Evolutionary conservation across 2,888 invertebrate genomes (phyloP).

Genomic region (Melangyna quadrimaculata): DNA sequence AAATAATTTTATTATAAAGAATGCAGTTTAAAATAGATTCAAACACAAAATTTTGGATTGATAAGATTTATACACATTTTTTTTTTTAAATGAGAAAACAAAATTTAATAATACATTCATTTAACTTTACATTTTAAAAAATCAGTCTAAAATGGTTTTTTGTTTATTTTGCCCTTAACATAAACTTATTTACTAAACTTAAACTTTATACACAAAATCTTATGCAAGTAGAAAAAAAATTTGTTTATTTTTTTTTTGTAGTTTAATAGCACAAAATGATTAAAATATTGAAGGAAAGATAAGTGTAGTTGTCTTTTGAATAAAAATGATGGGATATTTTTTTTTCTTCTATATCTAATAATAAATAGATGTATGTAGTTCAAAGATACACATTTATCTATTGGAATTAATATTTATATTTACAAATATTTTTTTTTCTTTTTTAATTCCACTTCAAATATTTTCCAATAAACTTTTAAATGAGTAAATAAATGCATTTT

Average conservation of each 20-base stretch:
- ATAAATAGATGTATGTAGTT: conserved; percentile 23
- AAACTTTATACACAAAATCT: conserved; percentile 43
- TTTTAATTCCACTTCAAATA: conserved; percentile 2
- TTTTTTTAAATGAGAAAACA: background rate
- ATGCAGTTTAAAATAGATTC: background rate
- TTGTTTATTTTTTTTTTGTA: background rate
- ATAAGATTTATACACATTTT: background rate
- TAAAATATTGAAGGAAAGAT: conserved; percentile 21
- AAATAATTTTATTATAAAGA: background rate
- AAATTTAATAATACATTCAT: background rate
- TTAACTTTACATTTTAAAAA: conserved; percentile 61
- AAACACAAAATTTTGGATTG: background rate
- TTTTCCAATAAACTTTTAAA: conserved; percentile 44
- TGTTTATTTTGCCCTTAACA: conserved; percentile 39
- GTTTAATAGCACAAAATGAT: conserved; percentile 57
- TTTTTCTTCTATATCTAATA: background rate
- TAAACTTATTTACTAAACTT: conserved; percentile 55
- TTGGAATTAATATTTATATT: conserved; percentile 50
- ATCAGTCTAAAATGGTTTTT: conserved; percentile 66
- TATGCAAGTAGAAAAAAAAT: conserved; percentile 16
- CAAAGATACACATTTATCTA: conserved; percentile 14
- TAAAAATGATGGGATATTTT: background rate
- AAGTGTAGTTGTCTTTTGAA: background rate
- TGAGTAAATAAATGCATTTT: conserved; percentile 68
- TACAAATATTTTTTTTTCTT: conserved; percentile 20